Base-by-base conservation (phyloP, 1,140 invertebrate species). In the Adelges cooleyi region DNA sequence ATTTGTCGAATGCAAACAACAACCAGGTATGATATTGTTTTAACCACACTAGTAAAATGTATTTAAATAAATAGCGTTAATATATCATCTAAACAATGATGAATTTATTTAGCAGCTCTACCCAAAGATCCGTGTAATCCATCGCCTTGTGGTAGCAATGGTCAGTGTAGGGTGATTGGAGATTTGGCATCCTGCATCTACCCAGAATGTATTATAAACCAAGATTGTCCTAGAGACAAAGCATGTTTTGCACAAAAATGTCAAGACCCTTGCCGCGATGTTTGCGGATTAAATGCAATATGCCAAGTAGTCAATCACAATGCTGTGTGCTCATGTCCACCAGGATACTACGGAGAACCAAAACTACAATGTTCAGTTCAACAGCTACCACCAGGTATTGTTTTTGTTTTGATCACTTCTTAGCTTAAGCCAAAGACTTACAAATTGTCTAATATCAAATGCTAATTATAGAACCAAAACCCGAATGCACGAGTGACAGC, bases 231-330 rank as follows among this genome's bases (percentile, higher is more conserved):
- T 0, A 79, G 86, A 49, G 83, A 90, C 70, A 83, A 84, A 62
- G 83, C 88, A 1, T 94, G 90, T 73, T 85, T 87, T 68, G 82
- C 80, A 29, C 85, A 87, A 69, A 87, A 88, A 74, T 92, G 90
- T 71, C 76, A 81, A 66, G 86, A 92, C 75, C 89, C 89, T 29
- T 92, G 89, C 69, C 77, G 84, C 44, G 85, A 84, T 68, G 81
- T 86, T 40, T 92, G 89, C 71, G 90, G 90, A 42, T 71, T 91
- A 0, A 94, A 94, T 73, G 87, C 91, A 4, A 76, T 92, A 15
- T 95, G 92, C 71, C 82, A 84, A 65, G 83, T 83, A 15, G 80
- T 90, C 8, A 88, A 91, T 71, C 90, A 93, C 71, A 84, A 84
- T 66, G 82, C 88, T 1, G 75, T 88, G 11, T 93, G 90, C 71